phyloP scores from a whole-genome alignment of 2,797 vertebrate genomes.

The Gadopsis bispinosus region DNA sequence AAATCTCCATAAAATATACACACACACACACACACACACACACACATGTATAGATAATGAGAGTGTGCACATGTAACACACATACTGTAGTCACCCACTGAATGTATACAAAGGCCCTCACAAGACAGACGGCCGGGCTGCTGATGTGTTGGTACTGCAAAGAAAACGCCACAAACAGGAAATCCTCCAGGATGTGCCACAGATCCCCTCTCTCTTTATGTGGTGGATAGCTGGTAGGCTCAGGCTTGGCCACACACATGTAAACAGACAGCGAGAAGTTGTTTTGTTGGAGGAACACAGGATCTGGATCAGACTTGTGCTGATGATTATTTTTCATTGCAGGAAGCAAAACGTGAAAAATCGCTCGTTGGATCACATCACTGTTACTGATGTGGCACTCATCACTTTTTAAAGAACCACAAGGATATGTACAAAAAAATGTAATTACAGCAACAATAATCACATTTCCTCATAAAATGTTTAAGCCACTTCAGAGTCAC shows the following conservation, averaged over 20 bases:
- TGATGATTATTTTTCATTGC: conserved; percentile 15
- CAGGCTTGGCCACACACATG: conserved; percentile 57
- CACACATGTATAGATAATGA: conserved; percentile 34
- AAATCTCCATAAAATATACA: conserved; percentile 69
- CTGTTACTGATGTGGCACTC: background rate
- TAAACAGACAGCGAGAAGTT: conserved; percentile 56
- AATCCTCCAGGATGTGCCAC: conserved; percentile 70
- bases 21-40: conserved; percentile 11
- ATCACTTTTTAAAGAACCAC: background rate
- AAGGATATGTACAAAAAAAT: background rate
- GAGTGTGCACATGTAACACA: conserved; percentile 10
- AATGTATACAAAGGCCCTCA: conserved; percentile 26
- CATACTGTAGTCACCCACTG: conserved; percentile 14
- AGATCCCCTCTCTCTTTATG: conserved; percentile 63
- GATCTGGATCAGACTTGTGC: conserved; percentile 48
- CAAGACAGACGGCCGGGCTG: conserved; percentile 28
- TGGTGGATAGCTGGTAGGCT: conserved; percentile 57
- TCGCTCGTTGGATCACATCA: background rate
- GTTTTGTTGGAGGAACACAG: conserved; percentile 44
- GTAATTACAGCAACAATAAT: background rate
- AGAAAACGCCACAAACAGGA: conserved; percentile 74
- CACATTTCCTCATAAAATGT: conserved; percentile 5
- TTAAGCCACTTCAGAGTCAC: background rate
- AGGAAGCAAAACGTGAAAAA: conserved; percentile 18
- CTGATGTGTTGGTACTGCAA: conserved; percentile 46